A percentile compares a stretch with the other conserved stretches of the same genome.
Conservation (phyloP, 2,888 invertebrate species). For the Rhaphigaster nebulosa region DNA sequence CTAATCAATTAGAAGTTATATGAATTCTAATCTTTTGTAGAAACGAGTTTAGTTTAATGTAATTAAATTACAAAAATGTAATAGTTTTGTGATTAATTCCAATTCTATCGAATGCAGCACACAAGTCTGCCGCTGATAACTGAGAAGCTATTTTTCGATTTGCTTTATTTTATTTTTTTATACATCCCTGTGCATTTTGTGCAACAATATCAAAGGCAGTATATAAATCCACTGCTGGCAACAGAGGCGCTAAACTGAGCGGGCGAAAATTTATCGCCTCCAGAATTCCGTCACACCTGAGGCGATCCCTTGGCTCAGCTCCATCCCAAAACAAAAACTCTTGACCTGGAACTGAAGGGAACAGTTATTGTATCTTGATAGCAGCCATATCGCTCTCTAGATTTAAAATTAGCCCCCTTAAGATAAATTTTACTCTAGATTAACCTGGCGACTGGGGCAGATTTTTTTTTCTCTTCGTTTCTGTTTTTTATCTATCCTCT, state of each 20-base stretch:
- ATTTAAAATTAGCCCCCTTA: neutral
- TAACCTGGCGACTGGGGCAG: neutral
- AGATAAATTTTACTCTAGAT: slow-evolving; percentile 33
- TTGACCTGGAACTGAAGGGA: slow-evolving; percentile 38
- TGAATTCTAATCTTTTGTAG: too few species aligned
- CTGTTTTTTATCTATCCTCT: neutral
- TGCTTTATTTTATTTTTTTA: too few species aligned
- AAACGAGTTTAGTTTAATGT: too few species aligned
- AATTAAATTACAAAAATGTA: too few species aligned
- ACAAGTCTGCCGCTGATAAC: neutral
- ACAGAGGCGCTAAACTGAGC: slow-evolving; percentile 2
- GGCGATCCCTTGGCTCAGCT: neutral
- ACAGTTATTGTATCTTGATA: slow-evolving; percentile 39
- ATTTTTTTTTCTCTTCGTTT: neutral
- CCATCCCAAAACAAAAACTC: slow-evolving; percentile 28
- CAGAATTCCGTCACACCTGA: slow-evolving; percentile 36
- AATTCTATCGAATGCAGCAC: neutral
- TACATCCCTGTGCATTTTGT: neutral
- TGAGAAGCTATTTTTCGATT: neutral
- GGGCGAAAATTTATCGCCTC: neutral
- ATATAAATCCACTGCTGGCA: neutral
- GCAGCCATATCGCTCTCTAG: neutral
- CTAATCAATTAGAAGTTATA: too few species aligned
- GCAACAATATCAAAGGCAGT: neutral
- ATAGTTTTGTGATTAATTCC: neutral